phyloP scores from a whole-genome alignment of 1,140 invertebrate species.

The Ephestia elutella region DNA sequence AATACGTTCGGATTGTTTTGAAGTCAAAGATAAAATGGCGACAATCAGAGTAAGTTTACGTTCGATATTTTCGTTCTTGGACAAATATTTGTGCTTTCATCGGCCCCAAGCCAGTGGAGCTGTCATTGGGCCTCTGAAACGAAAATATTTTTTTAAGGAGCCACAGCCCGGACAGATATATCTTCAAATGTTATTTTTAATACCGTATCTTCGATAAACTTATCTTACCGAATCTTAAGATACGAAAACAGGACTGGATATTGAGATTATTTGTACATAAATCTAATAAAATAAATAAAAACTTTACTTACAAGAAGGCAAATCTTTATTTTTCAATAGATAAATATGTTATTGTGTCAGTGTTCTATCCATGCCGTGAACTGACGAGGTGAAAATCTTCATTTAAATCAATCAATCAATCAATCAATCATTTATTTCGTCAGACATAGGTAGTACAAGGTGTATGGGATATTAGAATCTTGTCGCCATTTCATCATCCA shows the following conservation, averaged over 20 bases:
- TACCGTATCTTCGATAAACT: neutral
- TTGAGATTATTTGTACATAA: neutral
- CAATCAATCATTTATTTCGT: no score
- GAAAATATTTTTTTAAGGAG: conserved; percentile 27
- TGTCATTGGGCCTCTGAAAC: neutral
- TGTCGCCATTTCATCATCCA: no score
- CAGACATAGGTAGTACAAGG: no score
- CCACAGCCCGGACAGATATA: neutral
- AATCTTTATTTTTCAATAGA: no score
- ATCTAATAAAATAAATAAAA: neutral
- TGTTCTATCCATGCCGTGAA: no score
- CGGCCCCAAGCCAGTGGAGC: neutral
- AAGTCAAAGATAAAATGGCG: neutral
- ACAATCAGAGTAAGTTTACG: neutral
- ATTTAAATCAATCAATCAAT: no score
- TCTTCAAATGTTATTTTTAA: neutral
- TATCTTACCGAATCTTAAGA: neutral
- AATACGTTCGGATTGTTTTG: neutral
- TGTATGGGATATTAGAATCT: no score
- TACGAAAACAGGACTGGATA: neutral
- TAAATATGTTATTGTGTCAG: no score
- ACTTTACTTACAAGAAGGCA: no score
- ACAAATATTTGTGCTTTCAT: conserved; percentile 32
- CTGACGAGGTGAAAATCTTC: no score
- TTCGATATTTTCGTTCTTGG: neutral